Percentiles rank a stretch among this genome's conserved stretches.
Conservation (phyloP, 2,797 vertebrate genomes). For the Galaxias olidus region DNA sequence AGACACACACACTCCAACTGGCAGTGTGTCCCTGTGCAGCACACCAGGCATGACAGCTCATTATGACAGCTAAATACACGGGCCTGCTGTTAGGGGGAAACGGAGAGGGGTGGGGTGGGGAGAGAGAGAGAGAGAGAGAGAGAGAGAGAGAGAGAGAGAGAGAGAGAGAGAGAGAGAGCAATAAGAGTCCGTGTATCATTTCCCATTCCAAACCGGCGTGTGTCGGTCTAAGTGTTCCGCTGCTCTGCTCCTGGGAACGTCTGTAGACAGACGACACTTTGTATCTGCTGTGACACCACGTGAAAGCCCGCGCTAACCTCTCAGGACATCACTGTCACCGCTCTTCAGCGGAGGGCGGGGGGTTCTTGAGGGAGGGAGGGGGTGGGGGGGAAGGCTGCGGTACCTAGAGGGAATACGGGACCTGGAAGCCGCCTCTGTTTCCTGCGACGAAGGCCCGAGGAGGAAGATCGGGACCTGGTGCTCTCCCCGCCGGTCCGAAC, state of each 20-base stretch:
- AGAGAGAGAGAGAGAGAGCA: slow-evolving; percentile 5
- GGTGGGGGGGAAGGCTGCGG: no score
- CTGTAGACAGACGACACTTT: no score
- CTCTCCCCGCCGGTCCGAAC: no score
- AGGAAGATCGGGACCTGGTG: no score
- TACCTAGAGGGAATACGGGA: no score
- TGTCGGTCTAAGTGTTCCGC: slow-evolving; percentile 65
- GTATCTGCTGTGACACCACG: no score
- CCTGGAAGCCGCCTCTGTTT: no score
- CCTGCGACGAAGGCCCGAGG: no score
- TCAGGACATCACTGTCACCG: no score
- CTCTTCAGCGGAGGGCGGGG: not conserved
- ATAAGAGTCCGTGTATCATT: not conserved
- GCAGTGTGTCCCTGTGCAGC: slow-evolving; percentile 67
- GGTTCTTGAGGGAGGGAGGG: not conserved
- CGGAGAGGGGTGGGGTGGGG: slow-evolving; percentile 57
- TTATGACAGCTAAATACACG: slow-evolving; percentile 78
- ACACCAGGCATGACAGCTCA: slow-evolving; percentile 73
- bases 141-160: not conserved
- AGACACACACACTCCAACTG: slow-evolving; percentile 31
- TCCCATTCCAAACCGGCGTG: not conserved
- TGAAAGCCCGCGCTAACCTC: no score
- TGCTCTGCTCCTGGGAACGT: slow-evolving; percentile 45
- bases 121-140: slow-evolving; percentile 33
- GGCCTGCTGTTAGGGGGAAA: slow-evolving; percentile 40